Conservation (phyloP, 2,888 invertebrate genomes). For the Ypsolopha scabrella region DNA sequence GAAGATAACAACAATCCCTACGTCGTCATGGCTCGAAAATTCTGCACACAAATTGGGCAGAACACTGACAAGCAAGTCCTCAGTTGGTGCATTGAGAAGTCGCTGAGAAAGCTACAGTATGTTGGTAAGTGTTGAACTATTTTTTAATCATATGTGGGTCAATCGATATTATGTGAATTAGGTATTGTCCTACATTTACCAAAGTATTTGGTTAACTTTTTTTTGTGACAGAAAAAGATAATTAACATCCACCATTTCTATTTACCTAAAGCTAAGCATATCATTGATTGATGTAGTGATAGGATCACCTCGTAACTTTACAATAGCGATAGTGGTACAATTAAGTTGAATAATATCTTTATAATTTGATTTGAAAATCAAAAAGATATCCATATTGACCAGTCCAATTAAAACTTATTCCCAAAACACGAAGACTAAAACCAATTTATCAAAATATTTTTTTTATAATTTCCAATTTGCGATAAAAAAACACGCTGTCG, state of each 20-base stretch:
- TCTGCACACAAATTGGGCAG: conserved; percentile 48
- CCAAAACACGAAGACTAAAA: neutral
- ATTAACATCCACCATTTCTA: neutral
- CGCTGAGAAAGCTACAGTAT: conserved; percentile 36
- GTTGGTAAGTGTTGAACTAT: conserved; percentile 38
- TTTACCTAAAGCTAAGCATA: too few relatives aligned
- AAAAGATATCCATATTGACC: neutral
- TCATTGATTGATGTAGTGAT: too few relatives aligned
- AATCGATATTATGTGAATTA: neutral
- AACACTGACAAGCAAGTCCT: conserved; percentile 31
- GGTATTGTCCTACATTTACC: neutral
- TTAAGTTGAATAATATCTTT: too few relatives aligned
- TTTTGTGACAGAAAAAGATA: neutral
- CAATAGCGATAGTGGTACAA: neutral
- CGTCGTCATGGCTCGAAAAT: conserved; percentile 38
- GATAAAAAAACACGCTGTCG: too few relatives aligned
- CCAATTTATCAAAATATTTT: too few relatives aligned
- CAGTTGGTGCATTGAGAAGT: conserved; percentile 52
- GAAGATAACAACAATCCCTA: conserved; percentile 28
- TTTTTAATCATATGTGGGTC: too few relatives aligned
- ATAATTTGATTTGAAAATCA: neutral
- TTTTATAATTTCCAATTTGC: too few relatives aligned
- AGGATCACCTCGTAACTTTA: too few relatives aligned
- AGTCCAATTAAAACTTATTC: neutral
- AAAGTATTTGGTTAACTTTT: too few relatives aligned